Percentiles rank a stretch among this genome's conserved stretches.
Evolutionary conservation across 2,797 vertebrate genomes (phyloP).

Genomic region (Microcaecilia unicolor): DNA sequence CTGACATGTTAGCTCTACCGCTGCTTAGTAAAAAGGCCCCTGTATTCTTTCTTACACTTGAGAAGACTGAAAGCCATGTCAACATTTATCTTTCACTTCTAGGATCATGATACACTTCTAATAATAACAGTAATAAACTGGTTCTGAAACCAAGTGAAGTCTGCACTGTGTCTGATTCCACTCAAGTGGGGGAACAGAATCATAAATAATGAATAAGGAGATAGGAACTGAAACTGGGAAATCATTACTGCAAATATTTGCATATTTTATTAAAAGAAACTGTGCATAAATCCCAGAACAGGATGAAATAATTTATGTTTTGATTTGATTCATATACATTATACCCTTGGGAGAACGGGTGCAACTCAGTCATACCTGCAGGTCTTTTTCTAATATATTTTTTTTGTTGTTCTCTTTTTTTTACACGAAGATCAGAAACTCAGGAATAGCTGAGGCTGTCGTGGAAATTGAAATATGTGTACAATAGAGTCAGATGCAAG

Average conservation of each 20-base stretch:
- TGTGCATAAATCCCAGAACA: conserved; percentile 52
- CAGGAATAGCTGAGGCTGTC: no score
- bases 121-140: conserved; percentile 42
- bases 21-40: no score
- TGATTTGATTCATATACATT: conserved; percentile 58
- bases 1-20: no score
- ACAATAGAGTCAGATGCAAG: no score
- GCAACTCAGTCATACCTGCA: conserved; percentile 33
- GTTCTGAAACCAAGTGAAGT: conserved; percentile 37
- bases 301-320: conserved; percentile 55
- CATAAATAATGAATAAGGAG: conserved; percentile 70
- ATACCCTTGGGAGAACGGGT: conserved; percentile 43
- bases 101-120: conserved; percentile 31
- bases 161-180: conserved; percentile 16
- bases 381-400: conserved; percentile 10
- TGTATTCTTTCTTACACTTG: no score
- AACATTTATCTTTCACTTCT: conserved; percentile 39
- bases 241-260: conserved; percentile 73
- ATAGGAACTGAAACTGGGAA: conserved; percentile 69
- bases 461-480: no score
- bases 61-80: no score
- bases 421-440: not conserved
- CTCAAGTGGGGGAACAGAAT: conserved; percentile 41
- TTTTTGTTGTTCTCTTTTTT: not conserved
- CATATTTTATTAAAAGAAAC: conserved; percentile 76